phyloP scores from a whole-genome alignment of 2,888 invertebrate species.

The Nycteola revayana region DNA sequence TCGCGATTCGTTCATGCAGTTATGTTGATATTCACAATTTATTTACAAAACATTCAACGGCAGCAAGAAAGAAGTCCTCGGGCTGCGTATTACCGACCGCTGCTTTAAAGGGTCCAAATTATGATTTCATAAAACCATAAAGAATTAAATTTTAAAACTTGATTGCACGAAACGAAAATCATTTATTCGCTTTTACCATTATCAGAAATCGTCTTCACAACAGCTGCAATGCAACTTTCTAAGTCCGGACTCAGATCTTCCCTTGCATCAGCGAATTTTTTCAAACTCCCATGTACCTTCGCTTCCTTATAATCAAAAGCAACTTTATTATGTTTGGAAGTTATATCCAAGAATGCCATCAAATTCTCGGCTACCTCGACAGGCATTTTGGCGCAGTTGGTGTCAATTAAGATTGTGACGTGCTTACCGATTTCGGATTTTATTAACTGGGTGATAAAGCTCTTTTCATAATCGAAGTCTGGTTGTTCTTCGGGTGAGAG shows the following conservation, averaged over 20 bases:
- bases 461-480: constrained; percentile 48
- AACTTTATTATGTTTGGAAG: constrained; percentile 58
- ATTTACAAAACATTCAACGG: too few relatives aligned
- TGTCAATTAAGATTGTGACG: constrained; percentile 70
- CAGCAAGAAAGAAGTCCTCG: too few relatives aligned
- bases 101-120: too few relatives aligned
- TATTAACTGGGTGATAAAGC: constrained; percentile 59
- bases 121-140: too few relatives aligned
- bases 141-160: too few relatives aligned
- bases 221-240: constrained; percentile 43
- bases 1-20: too few relatives aligned
- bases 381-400: constrained; percentile 72
- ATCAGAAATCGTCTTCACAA: constrained; percentile 45
- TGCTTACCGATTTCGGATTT: constrained; percentile 78
- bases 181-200: constrained; percentile 24
- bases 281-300: constrained; percentile 55
- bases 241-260: constrained; percentile 55
- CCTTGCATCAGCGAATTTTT: constrained; percentile 56
- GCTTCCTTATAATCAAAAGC: constrained; percentile 59
- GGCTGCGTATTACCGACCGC: too few relatives aligned
- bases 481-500: constrained; percentile 32
- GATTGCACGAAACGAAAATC: too few relatives aligned
- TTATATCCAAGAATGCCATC: constrained; percentile 68
- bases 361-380: constrained; percentile 76
- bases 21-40: too few relatives aligned